phyloP scores from a whole-genome alignment of 1,140 invertebrate genomes.

The Microplitis mediator region DNA sequence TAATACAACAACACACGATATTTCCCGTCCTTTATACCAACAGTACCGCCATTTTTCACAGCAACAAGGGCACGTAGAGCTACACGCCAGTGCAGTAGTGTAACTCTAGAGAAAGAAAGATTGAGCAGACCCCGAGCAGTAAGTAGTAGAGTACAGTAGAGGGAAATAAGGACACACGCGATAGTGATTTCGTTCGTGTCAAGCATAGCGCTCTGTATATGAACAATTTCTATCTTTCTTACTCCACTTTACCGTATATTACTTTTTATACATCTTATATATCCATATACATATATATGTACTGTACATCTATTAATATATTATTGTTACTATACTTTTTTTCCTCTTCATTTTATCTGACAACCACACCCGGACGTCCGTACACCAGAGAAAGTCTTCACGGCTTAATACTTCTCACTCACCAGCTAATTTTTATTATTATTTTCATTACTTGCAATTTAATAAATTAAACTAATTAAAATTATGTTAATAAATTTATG shows the following conservation, averaged over 20 bases:
- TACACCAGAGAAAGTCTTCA: constrained; percentile 3
- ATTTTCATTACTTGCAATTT: neutral
- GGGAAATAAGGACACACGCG: constrained; percentile 10
- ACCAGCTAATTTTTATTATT: neutral
- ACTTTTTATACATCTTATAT: neutral
- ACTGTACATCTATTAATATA: neutral
- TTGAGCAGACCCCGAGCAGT: neutral
- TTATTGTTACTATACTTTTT: neutral
- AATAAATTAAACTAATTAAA: too few species aligned
- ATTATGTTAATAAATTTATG: too few species aligned
- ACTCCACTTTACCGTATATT: neutral
- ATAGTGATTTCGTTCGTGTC: constrained; percentile 21
- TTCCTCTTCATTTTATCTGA: neutral
- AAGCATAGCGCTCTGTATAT: neutral
- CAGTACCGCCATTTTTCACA: constrained; percentile 22
- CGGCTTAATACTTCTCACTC: neutral
- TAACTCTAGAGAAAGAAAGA: constrained; percentile 3
- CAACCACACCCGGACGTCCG: constrained; percentile 10
- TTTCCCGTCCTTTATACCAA: constrained; percentile 12
- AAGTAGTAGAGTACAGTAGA: neutral
- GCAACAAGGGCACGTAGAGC: constrained; percentile 16
- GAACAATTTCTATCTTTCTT: neutral
- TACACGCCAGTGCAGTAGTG: too few species aligned
- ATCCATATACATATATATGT: neutral
- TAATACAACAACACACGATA: neutral